phyloP scores from a whole-genome alignment of 2,113 vertebrate genomes.

The Emberiza fucata region DNA sequence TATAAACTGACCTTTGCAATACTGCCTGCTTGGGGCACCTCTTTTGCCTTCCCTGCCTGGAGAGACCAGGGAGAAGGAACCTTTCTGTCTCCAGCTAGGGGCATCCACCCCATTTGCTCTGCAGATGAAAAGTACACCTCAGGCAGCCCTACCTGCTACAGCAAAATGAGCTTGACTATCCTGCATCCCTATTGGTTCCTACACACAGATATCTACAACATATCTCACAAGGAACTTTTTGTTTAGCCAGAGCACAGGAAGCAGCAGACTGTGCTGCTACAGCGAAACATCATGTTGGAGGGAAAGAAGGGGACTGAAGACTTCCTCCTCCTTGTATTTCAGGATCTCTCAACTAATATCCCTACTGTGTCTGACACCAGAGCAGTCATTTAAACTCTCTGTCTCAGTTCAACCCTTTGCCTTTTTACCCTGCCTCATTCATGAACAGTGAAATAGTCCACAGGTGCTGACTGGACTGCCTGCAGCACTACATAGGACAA shows the following conservation, averaged over 20 bases:
- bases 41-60: not conserved
- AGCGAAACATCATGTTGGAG: fast-evolving
- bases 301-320: not conserved
- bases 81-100: not conserved
- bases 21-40: not conserved
- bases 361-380: not conserved
- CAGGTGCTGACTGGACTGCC: not conserved
- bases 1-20: not conserved
- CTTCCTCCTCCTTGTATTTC: not conserved
- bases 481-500: not conserved
- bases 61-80: not conserved
- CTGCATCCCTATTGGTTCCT: not conserved
- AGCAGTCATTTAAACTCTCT: not conserved
- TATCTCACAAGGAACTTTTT: not conserved
- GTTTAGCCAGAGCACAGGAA: not conserved
- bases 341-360: not conserved
- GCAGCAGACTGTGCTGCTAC: not conserved
- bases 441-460: not conserved
- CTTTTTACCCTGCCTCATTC: not conserved
- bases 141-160: not conserved
- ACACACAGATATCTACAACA: not conserved
- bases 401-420: not conserved
- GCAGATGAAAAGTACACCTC: not conserved
- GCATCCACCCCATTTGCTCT: not conserved
- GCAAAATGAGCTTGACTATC: not conserved